phyloP scores from a whole-genome alignment of 2,113 vertebrate genomes.

The Redunca redunca region DNA sequence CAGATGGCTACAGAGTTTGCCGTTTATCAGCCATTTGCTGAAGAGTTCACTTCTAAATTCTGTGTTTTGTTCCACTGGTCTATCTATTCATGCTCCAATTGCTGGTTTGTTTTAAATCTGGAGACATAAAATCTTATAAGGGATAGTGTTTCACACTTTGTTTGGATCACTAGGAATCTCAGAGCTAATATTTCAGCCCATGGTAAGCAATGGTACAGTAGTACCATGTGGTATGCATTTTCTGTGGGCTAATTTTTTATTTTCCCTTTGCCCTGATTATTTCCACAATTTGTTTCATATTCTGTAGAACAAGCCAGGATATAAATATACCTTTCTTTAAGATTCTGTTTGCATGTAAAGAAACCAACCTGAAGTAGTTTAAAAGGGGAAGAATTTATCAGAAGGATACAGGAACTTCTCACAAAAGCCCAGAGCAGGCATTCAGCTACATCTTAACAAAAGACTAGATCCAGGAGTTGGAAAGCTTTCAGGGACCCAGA shows the following conservation, averaged over 20 bases:
- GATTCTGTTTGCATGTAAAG: constrained; percentile 8
- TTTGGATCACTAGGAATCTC: constrained; percentile 18
- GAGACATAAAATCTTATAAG: constrained; percentile 7
- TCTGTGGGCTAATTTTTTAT: constrained; percentile 35
- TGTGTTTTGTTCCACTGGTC: background rate
- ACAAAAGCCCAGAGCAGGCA: background rate
- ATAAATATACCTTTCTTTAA: constrained; percentile 30
- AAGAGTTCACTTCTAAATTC: background rate
- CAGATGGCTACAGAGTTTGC: background rate
- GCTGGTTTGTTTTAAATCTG: constrained; percentile 30
- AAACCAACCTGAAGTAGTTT: background rate
- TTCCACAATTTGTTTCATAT: background rate
- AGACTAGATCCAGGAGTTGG: background rate
- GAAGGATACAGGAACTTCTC: background rate
- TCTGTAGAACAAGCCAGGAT: constrained; percentile 13
- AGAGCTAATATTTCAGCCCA: constrained; percentile 27
- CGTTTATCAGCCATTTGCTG: background rate
- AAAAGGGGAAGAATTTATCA: background rate
- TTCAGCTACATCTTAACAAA: background rate
- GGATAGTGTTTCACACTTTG: constrained; percentile 3
- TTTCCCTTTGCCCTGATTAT: constrained; percentile 26
- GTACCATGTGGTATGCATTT: constrained; percentile 37
- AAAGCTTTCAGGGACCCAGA: background rate
- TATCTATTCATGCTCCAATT: background rate
- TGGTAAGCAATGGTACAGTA: background rate